A percentile compares a stretch with the other conserved stretches of the same genome.
phyloP scores from a whole-genome alignment of 2,888 invertebrate genomes.

The Elmis aenea region DNA sequence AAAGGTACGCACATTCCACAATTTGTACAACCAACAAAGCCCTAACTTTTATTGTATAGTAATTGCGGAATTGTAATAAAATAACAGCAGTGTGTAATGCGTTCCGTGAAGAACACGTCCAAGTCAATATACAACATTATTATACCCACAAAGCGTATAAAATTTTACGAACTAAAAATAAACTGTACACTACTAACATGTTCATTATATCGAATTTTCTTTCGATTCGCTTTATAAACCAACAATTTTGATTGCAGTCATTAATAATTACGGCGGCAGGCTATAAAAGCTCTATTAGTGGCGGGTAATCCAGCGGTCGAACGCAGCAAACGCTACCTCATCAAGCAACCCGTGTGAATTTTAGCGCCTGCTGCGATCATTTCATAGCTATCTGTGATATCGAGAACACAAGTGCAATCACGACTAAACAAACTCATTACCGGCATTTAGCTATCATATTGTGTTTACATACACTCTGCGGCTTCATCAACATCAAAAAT shows the following conservation, averaged over 20 bases:
- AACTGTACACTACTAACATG: neutral
- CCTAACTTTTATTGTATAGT: too few relatives aligned
- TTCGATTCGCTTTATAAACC: slow-evolving; percentile 2
- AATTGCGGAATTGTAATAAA: too few relatives aligned
- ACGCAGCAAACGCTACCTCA: too few relatives aligned
- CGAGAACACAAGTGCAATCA: slow-evolving; percentile 22
- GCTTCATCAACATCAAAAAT: too few relatives aligned
- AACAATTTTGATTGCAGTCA: slow-evolving; percentile 5
- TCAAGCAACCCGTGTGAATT: slow-evolving; percentile 22
- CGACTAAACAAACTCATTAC: slow-evolving; percentile 22
- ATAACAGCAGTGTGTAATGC: too few relatives aligned
- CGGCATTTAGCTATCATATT: too few relatives aligned
- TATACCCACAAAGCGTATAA: too few relatives aligned
- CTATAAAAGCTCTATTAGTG: slow-evolving; percentile 4
- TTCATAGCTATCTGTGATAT: slow-evolving; percentile 13
- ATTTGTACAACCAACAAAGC: too few relatives aligned
- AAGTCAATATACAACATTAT: too few relatives aligned
- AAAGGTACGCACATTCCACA: slow-evolving; percentile 69
- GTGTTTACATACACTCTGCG: slow-evolving; percentile 10
- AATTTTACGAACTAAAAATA: too few relatives aligned
- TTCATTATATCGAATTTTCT: neutral
- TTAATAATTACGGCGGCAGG: slow-evolving; percentile 6
- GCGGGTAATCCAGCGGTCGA: slow-evolving; percentile 3
- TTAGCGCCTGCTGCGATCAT: slow-evolving; percentile 23
- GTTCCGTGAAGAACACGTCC: too few relatives aligned